These are phyloP conservation scores for Oryzias celebensis DNA, from an alignment of 2,113 vertebrate species.

Conservation along the genomic window DNA sequence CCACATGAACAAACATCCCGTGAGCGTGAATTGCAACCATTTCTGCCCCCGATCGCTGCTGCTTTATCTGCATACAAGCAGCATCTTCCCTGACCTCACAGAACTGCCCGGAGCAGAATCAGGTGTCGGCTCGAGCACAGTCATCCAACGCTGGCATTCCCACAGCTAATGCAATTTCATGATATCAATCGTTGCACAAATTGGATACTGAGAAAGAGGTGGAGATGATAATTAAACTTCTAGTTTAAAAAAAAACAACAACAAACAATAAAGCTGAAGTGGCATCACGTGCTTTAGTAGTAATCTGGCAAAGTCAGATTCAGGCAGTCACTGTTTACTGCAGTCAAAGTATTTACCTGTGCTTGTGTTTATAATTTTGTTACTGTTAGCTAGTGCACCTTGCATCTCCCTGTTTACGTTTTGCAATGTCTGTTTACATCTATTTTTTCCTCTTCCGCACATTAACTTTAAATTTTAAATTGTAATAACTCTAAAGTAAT, in stretches of 20 bases:
- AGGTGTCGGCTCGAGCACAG: constrained; percentile 27
- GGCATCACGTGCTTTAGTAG: not conserved
- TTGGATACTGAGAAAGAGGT: constrained; percentile 30
- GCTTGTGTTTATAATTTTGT: too few species aligned
- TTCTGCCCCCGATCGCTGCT: constrained; percentile 28
- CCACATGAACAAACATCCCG: constrained; percentile 32
- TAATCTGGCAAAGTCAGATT: not conserved
- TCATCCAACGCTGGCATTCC: not conserved
- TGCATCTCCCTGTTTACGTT: too few species aligned
- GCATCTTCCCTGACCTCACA: constrained; percentile 38
- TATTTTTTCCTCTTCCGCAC: too few species aligned
- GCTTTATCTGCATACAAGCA: constrained; percentile 47
- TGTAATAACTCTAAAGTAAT: too few species aligned
- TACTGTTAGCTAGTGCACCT: too few species aligned
- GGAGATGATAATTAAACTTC: constrained; percentile 19
- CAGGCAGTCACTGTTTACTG: not conserved
- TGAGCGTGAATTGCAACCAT: constrained; percentile 36
- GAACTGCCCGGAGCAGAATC: constrained; percentile 32
- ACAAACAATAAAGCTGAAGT: constrained; percentile 1
- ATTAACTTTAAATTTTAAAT: too few species aligned
- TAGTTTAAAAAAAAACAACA: constrained; percentile 15
- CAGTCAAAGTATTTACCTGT: not conserved
- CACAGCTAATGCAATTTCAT: constrained; percentile 38
- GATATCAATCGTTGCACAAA: constrained; percentile 34
- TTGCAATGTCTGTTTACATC: too few species aligned